Evolutionary conservation across 2,888 invertebrate species (phyloP).

Genomic region (Ophion ventricosus): DNA sequence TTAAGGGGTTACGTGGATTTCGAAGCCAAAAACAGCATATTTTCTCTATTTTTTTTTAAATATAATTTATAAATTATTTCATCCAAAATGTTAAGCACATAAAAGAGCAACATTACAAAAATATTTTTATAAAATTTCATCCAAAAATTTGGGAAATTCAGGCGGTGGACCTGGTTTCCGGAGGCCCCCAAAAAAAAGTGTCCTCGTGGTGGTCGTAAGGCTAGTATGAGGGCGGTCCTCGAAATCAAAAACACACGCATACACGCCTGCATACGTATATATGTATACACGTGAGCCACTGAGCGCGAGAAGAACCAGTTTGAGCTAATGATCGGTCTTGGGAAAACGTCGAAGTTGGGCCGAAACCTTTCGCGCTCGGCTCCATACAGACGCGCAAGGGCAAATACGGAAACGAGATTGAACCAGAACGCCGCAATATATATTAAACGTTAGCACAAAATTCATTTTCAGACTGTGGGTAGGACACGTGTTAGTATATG

Average conservation of each 20-base stretch:
- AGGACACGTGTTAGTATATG: background rate
- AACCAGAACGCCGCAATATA: conserved; percentile 36
- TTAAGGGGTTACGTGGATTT: no score
- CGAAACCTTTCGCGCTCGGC: conserved; percentile 60
- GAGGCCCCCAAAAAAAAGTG: no score
- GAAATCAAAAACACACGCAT: background rate
- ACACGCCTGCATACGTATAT: conserved; percentile 6
- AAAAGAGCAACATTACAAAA: no score
- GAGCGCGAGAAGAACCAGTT: conserved; percentile 67
- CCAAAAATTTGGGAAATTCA: no score
- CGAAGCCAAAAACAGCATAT: no score
- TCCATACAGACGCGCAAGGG: conserved; percentile 51
- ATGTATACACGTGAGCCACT: conserved; percentile 29
- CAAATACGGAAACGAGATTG: conserved; percentile 64
- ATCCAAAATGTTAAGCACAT: no score
- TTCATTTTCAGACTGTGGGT: background rate
- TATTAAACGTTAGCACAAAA: conserved; percentile 34
- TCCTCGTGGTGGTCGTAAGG: no score
- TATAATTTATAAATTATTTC: no score
- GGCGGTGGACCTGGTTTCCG: no score
- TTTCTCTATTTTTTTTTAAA: no score
- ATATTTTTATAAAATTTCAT: no score
- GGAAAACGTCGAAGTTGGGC: conserved; percentile 70
- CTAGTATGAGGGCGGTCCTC: background rate
- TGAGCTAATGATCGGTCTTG: conserved; percentile 70